phyloP scores from a whole-genome alignment of 1,140 invertebrate genomes.

The Apis laboriosa region DNA sequence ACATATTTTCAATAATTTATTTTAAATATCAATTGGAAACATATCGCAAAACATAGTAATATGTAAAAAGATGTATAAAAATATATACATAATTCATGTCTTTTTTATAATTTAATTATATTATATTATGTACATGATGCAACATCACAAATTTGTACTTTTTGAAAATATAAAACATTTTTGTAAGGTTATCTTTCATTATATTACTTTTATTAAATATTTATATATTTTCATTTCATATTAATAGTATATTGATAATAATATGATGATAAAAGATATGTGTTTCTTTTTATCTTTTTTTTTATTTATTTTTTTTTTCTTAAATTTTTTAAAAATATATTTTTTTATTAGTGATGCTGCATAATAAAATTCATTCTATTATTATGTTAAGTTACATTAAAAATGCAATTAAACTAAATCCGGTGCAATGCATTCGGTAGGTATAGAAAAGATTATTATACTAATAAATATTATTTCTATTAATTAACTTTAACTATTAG shows the following conservation, averaged over 20 bases:
- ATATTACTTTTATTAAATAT: neutral
- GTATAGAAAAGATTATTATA: neutral
- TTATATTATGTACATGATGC: neutral
- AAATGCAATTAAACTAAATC: neutral
- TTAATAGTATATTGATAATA: neutral
- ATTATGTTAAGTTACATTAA: neutral
- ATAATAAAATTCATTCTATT: neutral
- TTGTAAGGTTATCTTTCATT: neutral
- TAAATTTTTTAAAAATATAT: neutral
- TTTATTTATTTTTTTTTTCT: too few relatives aligned
- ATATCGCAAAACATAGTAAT: constrained; percentile 14
- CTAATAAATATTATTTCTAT: neutral
- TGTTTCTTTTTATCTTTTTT: too few relatives aligned
- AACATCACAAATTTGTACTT: constrained; percentile 2
- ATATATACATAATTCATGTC: neutral
- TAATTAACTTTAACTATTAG: neutral
- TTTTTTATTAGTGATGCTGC: neutral
- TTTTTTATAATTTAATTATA: neutral
- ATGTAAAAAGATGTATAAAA: constrained; percentile 20
- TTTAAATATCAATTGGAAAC: constrained; percentile 5
- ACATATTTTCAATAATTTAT: constrained; percentile 24
- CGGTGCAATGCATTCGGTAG: neutral
- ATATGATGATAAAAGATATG: neutral
- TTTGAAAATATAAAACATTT: neutral
- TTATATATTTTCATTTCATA: neutral